Conservation (phyloP, 2,797 vertebrate genomes). For the Gambelia wislizenii region DNA sequence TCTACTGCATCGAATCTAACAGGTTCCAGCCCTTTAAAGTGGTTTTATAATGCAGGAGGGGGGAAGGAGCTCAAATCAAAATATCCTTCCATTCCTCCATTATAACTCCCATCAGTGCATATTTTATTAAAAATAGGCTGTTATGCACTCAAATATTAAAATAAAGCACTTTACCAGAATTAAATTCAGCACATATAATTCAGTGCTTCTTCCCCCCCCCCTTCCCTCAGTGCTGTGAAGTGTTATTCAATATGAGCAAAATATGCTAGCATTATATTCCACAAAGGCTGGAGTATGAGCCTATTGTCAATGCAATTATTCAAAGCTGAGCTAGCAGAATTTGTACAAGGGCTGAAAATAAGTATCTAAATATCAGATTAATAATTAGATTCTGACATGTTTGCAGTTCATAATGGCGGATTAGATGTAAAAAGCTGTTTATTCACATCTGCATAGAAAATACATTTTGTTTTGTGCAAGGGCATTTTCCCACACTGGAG, state of each 20-base stretch:
- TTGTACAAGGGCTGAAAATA: slow-evolving; percentile 64
- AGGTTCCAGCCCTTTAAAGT: background rate
- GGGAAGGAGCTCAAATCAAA: slow-evolving; percentile 12
- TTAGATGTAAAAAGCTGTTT: slow-evolving; percentile 63
- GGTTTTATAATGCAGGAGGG: slow-evolving; percentile 18
- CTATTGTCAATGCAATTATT: slow-evolving; percentile 64
- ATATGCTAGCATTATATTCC: slow-evolving; percentile 40
- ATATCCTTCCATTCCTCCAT: background rate
- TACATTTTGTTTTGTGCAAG: slow-evolving; percentile 36
- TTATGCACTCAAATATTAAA: slow-evolving; percentile 52
- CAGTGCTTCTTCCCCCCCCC: slow-evolving; percentile 17
- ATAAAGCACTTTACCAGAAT: slow-evolving; percentile 55
- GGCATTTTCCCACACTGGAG: slow-evolving; percentile 47
- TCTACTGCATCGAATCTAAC: background rate
- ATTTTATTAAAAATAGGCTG: slow-evolving; percentile 49
- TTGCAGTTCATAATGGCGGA: slow-evolving; percentile 50
- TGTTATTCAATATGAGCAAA: slow-evolving; percentile 54
- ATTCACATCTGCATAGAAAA: slow-evolving; percentile 50
- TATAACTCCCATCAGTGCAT: slow-evolving; percentile 29
- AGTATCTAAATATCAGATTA: slow-evolving; percentile 73
- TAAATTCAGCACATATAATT: slow-evolving; percentile 45
- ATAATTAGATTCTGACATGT: slow-evolving; percentile 66
- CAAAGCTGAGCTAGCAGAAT: slow-evolving; percentile 67
- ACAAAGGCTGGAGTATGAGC: slow-evolving; percentile 44
- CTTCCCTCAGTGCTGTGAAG: slow-evolving; percentile 49